Evolutionary conservation across 2,113 vertebrate species (phyloP), one percentile per base, ranked within the genome.

Genomic region (Campylomormyrus tamandua): DNA sequence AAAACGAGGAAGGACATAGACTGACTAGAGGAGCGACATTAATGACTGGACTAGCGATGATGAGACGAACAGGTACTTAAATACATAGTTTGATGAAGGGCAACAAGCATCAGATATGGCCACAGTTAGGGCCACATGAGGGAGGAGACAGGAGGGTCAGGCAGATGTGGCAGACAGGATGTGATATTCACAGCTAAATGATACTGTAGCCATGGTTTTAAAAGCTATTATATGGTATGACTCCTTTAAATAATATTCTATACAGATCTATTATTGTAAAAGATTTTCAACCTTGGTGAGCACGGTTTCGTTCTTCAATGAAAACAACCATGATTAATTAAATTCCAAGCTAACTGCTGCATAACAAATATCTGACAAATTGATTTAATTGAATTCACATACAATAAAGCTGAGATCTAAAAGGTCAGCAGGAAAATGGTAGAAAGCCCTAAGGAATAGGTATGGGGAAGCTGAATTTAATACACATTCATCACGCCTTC

Each of bases 401-500:
- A 97, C 96, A 97, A 98, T 97, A 97, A 97, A 97, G 95, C 96
- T 96, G 92, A 95, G 96, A 96, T 97, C 94, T 96, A 94, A 98
- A 99, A 99, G 97, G 97, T 99, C 97, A 98, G 96, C 95, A 93
- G 95, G 95, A 97, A 53, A 98, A 97, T 96, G 95, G 95, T 93
- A 94, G 94, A 95, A 97, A 96, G 95, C 98, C 97, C 96, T 91
- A 90, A 96, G 97, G 97, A 97, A 93, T 96, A 83, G 96, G 95
- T 93, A 94, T 95, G 95, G 94, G 95, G 95, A 96, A 95, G 94
- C 96, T 93, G 96, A 96, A 94, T 98, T 97, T 97, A 97, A 97
- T 96, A 96, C 96, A 95, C 97, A 99, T 98, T 97, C 97, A 98
- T 99, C 98, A 98, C 97, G 96, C 97, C 97, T 98, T 97, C 98